Evolutionary conservation across 1,140 invertebrate genomes (phyloP).

Genomic region (Bemisia tabaci): DNA sequence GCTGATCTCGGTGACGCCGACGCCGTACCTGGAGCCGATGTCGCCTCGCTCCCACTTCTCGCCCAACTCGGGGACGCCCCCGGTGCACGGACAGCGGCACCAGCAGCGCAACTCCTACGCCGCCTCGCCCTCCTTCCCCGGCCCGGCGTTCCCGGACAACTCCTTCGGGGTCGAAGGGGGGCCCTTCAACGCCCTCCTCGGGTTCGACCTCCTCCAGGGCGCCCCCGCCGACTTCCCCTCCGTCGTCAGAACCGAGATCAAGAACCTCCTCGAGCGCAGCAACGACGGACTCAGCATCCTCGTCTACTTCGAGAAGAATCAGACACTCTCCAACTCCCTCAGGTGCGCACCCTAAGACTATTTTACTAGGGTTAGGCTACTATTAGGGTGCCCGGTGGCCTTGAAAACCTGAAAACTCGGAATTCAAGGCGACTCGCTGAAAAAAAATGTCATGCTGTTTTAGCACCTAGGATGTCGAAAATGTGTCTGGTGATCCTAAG

Average conservation of each 20-base stretch:
- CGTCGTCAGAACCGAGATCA: not conserved
- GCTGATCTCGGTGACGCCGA: not conserved
- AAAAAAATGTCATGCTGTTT: too few relatives aligned
- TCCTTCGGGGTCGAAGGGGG: not conserved
- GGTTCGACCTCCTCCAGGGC: not conserved
- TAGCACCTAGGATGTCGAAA: too few relatives aligned
- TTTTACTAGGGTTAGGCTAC: too few relatives aligned
- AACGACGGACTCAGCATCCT: not conserved
- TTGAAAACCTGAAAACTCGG: too few relatives aligned
- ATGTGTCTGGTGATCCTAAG: too few relatives aligned
- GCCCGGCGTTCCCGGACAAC: not conserved
- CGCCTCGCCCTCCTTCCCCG: not conserved
- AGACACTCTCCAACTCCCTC: not conserved
- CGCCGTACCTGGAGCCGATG: not conserved
- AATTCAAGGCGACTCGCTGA: too few relatives aligned
- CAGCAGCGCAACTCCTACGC: not conserved
- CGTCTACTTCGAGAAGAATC: not conserved
- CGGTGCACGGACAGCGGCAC: too few relatives aligned
- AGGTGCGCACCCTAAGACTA: too few relatives aligned
- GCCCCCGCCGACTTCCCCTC: not conserved
- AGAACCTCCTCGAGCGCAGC: not conserved
- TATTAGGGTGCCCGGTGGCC: too few relatives aligned
- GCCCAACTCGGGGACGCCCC: too few relatives aligned
- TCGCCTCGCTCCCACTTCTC: not conserved
- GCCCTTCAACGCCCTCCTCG: not conserved